These are phyloP conservation scores for Chiridota heheva DNA, from an alignment of 35 echinoderm and acorn worm genomes.

Conservation along the genomic window DNA sequence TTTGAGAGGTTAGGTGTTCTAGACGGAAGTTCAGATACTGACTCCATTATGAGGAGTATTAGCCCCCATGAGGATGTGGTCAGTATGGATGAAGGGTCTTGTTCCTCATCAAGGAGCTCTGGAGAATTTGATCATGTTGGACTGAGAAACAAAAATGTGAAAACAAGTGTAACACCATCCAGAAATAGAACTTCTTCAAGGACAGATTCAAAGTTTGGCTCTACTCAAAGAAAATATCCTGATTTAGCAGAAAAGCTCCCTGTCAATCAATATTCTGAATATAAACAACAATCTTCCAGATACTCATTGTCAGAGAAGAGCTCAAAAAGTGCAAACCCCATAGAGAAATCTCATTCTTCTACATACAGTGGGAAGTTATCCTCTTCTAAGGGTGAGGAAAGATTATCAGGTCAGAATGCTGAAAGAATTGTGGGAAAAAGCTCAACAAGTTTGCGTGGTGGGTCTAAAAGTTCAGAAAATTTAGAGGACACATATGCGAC, in stretches of 20 bases:
- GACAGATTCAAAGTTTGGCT: background rate
- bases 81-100: constrained; percentile 14
- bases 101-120: constrained; percentile 17
- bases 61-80: background rate
- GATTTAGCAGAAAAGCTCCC: background rate
- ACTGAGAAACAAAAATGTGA: background rate
- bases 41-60: constrained; percentile 26
- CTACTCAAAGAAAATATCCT: background rate
- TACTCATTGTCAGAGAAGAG: too few species aligned
- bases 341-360: too few species aligned
- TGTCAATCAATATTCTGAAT: background rate
- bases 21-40: constrained; percentile 29
- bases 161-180: background rate
- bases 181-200: background rate
- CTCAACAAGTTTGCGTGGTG: too few species aligned
- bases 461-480: too few species aligned
- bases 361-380: too few species aligned
- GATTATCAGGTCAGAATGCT: too few species aligned
- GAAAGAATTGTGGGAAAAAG: too few species aligned
- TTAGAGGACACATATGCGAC: too few species aligned
- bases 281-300: background rate
- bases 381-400: too few species aligned
- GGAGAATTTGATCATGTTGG: constrained; percentile 1
- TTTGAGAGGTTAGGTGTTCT: constrained; percentile 15
- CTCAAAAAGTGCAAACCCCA: too few species aligned